phyloP scores from a whole-genome alignment of 1,140 invertebrate genomes.

The Cotesia glomerata region DNA sequence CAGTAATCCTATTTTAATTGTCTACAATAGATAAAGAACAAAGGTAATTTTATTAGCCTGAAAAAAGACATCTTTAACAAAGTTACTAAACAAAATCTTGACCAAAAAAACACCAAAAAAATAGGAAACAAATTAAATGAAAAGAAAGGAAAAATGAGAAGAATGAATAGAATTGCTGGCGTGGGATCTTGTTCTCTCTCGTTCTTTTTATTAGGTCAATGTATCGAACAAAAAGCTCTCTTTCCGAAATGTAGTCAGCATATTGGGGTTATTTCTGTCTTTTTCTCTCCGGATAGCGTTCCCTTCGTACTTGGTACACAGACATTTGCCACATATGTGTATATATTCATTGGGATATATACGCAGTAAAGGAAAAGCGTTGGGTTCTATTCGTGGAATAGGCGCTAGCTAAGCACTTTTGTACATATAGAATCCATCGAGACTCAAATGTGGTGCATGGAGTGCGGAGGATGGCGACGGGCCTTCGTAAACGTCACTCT shows the following conservation, averaged over 20 bases:
- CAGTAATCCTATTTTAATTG: too few species aligned
- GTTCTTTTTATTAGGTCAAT: not conserved
- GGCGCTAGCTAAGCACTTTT: conserved; percentile 40
- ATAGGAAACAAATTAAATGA: not conserved
- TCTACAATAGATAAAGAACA: too few species aligned
- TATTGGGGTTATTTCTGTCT: not conserved
- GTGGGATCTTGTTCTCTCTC: not conserved
- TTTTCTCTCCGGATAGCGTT: not conserved
- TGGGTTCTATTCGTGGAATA: conserved; percentile 6
- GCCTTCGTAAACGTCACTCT: conserved; percentile 35
- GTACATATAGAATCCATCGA: conserved; percentile 31
- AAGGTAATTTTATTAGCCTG: too few species aligned
- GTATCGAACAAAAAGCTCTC: not conserved
- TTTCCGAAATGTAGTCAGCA: not conserved
- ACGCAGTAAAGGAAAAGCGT: not conserved
- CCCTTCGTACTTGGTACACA: not conserved
- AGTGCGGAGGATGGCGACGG: too few species aligned
- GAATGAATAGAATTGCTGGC: conserved; percentile 5
- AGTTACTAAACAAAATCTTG: not conserved
- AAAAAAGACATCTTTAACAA: too few species aligned
- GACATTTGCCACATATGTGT: too few species aligned
- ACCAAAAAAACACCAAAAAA: not conserved
- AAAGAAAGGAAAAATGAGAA: not conserved
- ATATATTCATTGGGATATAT: too few species aligned
- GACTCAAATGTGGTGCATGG: conserved; percentile 1